Evolutionary conservation across 2,888 invertebrate genomes (phyloP), one percentile per base, ranked within the genome.

Genomic region (Eretmocerus hayati): DNA sequence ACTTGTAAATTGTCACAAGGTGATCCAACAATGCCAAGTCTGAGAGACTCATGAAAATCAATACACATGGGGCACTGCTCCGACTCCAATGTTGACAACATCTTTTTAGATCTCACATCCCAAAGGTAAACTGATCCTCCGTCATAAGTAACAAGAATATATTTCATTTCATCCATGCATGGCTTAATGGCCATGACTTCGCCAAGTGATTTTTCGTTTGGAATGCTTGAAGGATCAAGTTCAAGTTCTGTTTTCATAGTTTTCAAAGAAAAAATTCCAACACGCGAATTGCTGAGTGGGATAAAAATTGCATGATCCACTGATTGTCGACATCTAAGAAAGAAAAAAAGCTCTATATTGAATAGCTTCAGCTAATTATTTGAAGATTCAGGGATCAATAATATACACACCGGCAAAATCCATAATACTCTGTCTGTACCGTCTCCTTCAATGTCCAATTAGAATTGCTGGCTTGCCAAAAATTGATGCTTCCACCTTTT

Each of bases 91-190:
- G 76, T 76, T 59, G 78, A 75, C 58, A 81, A 73, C 56, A 75
- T 72, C 63, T 76, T 77, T 48, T 65, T 77, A 58, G 79, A 78
- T 59, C 77, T 78, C 59, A 82, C 73, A 72, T 87, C 84, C 84
- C 85, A 89, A 18, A 87, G 72, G 13, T 81, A 71, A 42, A 87
- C 74, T 66, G 83, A 79, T 1, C 88, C 88, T 19, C 81, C 79
- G 67, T 89, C 89, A 58, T 87, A 88, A 36, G 84, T 84, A 13
- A 79, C 83, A 42, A 89, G 69, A 31, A 58, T 46, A 32, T 56
- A 46, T 55, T 58, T 52, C 41, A 41, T 54, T 72, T 74, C 55
- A 78, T 72, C 30, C 66, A 56, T 60, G 65, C 65, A 67, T 21
- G 73, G 68, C 56, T 80, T 79, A n/a, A 84, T 68, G 57, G 80